These are phyloP conservation scores for Pyxicephalus adspersus DNA, from an alignment of 2,113 vertebrate species.

Conservation along the genomic window DNA sequence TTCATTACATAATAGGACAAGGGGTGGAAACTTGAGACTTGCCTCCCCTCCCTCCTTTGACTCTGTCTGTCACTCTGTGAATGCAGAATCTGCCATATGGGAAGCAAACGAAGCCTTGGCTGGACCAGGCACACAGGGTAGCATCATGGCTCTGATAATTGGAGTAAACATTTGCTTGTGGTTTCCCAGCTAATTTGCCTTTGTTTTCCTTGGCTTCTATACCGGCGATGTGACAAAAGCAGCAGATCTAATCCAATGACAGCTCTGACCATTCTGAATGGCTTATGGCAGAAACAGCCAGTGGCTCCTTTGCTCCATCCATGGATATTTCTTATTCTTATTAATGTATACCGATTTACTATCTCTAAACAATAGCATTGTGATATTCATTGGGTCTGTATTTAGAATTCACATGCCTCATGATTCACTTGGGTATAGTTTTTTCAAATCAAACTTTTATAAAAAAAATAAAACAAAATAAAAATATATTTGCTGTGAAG, in stretches of 20 bases:
- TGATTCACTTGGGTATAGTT: too few relatives aligned
- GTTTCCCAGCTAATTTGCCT: conserved; percentile 57
- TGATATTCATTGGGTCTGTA: too few relatives aligned
- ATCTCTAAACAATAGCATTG: too few relatives aligned
- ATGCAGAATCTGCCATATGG: not conserved
- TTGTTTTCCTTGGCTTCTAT: conserved; percentile 7
- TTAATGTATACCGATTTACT: not conserved
- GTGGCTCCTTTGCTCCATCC: not conserved
- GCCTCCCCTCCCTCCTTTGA: conserved; percentile 15
- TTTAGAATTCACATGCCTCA: too few relatives aligned
- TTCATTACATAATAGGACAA: conserved; percentile 29
- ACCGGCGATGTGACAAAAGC: conserved; percentile 41
- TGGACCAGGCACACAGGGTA: rapidly evolving
- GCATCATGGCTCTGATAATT: conserved; percentile 50
- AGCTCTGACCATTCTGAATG: conserved; percentile 22
- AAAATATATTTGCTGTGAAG: too few relatives aligned
- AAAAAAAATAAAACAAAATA: too few relatives aligned
- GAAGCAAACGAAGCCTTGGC: conserved; percentile 15
- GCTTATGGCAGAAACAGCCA: rapidly evolving
- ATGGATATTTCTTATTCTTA: conserved; percentile 1
- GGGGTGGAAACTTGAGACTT: conserved; percentile 1
- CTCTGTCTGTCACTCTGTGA: conserved; percentile 53
- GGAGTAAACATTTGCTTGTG: conserved; percentile 61
- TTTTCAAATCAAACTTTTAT: too few relatives aligned
- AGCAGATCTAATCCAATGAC: not conserved